phyloP scores from a whole-genome alignment of 2,797 vertebrate genomes.

The Microcaecilia unicolor region DNA sequence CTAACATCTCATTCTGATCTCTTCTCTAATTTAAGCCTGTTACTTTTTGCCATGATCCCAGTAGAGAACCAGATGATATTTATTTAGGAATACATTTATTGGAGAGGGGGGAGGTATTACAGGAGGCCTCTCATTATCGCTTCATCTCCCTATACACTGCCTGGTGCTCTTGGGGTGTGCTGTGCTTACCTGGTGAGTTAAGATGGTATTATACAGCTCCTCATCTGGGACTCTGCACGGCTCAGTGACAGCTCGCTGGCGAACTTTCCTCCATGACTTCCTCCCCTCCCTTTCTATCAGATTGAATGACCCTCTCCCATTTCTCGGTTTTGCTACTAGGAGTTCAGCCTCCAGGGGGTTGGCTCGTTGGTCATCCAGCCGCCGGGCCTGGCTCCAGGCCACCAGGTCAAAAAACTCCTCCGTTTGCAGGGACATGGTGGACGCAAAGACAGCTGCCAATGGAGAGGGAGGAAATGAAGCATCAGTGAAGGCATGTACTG shows the following conservation, averaged over 20 bases:
- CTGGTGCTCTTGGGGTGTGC: no score
- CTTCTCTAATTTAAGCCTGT: no score
- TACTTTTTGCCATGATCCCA: no score
- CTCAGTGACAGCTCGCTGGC: conserved; percentile 18
- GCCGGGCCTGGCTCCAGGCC: conserved; percentile 59
- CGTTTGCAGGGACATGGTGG: conserved; percentile 69
- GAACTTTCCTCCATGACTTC: conserved; percentile 41
- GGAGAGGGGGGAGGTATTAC: no score
- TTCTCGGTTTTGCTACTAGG: not conserved
- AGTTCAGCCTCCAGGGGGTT: conserved; percentile 29
- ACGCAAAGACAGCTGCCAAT: conserved; percentile 58
- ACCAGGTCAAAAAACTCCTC: conserved; percentile 75
- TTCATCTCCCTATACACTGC: no score
- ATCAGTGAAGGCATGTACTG: no score
- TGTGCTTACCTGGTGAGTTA: conserved; percentile 62
- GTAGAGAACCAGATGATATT: no score
- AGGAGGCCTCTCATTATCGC: no score
- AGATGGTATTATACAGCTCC: conserved; percentile 71
- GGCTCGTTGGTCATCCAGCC: conserved; percentile 69
- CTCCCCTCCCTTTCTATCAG: conserved; percentile 38
- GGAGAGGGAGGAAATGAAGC: not conserved
- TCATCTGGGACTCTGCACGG: conserved; percentile 49
- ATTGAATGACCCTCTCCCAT: conserved; percentile 3
- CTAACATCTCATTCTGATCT: no score
- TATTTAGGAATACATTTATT: no score